Base-by-base conservation (phyloP, 2,113 vertebrate genomes). In the Alligator sinensis region DNA sequence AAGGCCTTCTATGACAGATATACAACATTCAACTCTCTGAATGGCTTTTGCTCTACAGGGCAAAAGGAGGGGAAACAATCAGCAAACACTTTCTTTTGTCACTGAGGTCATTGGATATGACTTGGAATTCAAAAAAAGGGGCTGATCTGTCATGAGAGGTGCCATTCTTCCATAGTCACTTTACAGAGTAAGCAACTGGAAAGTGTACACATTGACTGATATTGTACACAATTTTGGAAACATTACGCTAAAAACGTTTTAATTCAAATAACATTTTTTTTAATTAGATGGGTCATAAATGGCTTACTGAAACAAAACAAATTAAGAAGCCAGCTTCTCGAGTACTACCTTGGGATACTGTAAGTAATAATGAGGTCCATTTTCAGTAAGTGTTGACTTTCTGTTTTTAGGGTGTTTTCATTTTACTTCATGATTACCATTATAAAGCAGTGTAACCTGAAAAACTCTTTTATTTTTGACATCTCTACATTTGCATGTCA, bases 331-430 rank as follows among this genome's bases (percentile, higher is more conserved):
- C 34, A 54, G 57, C 61, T 27, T 59, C 90, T 61, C 80, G 92
- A 34, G 75, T 78, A 76, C 79, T 89, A 90, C 83, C 91, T 11
- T 95, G 90, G 97, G 95, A 88, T 54, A 91, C 91, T 24, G 97
- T 98, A 92, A 98, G 95, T 66, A 4, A 24, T 18, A 58, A 74
- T 17, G 14, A 8, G 27, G 12, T 61, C n/a, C 1, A 62, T 74
- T 91, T 82, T 84, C 83, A 80, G 5, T 25, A 63, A 89, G 3
- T 57, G 28, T 79, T 82, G 34, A 12, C 87, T 74, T 85, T 91
- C 25, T 58, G 34, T 61, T 22, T 24, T 61, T 16, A 86, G 18
- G 64, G 59, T 19, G 12, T 84, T 91, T 27, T 80, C 21, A 77
- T 83, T 84, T 84, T 34, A 78, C 8, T 84, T 28, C 9, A 14